Evolutionary conservation across 2,888 invertebrate genomes (phyloP).

Genomic region (Himalopsyche kuldschensis): DNA sequence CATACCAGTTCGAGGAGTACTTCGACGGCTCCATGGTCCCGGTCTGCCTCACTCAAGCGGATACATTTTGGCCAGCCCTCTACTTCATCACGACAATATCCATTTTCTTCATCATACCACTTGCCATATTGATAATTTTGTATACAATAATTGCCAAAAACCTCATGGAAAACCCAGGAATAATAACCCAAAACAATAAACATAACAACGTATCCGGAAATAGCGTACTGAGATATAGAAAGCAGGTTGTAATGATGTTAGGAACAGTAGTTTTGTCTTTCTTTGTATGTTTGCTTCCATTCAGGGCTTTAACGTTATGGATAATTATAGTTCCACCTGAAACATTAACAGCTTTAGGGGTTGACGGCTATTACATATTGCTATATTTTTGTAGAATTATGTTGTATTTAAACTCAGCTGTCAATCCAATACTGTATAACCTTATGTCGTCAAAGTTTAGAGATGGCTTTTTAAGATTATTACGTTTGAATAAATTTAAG

Average conservation of each 20-base stretch:
- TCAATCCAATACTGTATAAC: slow-evolving; percentile 90
- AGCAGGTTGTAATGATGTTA: slow-evolving; percentile 85
- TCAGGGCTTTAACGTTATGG: slow-evolving; percentile 85
- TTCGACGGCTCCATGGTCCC: slow-evolving; percentile 72
- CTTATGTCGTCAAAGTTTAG: slow-evolving; percentile 91
- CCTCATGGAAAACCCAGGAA: slow-evolving; percentile 77
- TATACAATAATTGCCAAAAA: slow-evolving; percentile 86
- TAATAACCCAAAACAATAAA: slow-evolving; percentile 64
- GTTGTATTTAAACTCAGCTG: slow-evolving; percentile 87
- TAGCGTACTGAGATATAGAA: slow-evolving; percentile 71
- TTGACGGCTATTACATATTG: slow-evolving; percentile 80
- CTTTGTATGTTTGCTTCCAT: slow-evolving; percentile 87
- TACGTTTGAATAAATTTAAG: slow-evolving; percentile 46
- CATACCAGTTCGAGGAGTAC: slow-evolving; percentile 72
- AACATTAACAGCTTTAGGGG: slow-evolving; percentile 68
- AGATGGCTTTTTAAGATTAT: slow-evolving; percentile 73
- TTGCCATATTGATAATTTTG: slow-evolving; percentile 76
- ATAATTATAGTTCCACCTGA: slow-evolving; percentile 77
- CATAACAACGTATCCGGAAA: slow-evolving; percentile 52
- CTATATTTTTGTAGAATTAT: slow-evolving; percentile 85
- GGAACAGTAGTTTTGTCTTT: slow-evolving; percentile 88
- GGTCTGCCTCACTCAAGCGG: slow-evolving; percentile 80
- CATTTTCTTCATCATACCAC: slow-evolving; percentile 82
- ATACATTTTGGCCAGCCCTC: slow-evolving; percentile 74
- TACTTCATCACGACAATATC: slow-evolving; percentile 81